phyloP scores from a whole-genome alignment of 2,113 vertebrate species.

The Cettia cetti region DNA sequence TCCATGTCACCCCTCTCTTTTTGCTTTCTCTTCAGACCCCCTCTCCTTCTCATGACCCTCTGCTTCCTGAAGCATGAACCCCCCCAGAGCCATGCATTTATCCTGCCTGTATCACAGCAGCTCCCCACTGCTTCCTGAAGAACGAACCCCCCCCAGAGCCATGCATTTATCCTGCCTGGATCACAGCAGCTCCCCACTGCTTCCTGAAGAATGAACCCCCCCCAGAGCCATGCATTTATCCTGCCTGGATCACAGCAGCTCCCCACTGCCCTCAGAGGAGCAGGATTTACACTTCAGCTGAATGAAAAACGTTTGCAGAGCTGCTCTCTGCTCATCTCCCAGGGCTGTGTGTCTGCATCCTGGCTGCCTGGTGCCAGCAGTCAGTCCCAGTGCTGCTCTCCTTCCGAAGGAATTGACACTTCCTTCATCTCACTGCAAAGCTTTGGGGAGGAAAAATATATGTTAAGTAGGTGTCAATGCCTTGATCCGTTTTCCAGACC shows the following conservation, averaged over 20 bases:
- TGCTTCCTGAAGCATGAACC: neutral
- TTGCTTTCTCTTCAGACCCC: neutral
- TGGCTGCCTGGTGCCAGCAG: neutral
- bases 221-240: neutral
- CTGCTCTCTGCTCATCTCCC: neutral
- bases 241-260: neutral
- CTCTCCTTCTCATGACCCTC: neutral
- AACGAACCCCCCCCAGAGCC: neutral
- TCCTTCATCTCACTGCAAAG: neutral
- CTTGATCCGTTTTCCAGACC: slow-evolving; percentile 9
- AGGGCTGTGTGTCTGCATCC: neutral
- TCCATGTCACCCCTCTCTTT: neutral
- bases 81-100: neutral
- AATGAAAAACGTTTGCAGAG: neutral
- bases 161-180: neutral
- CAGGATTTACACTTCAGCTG: neutral
- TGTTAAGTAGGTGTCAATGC: neutral
- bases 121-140: neutral
- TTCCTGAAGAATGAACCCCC: neutral
- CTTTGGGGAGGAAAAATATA: neutral
- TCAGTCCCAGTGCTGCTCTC: neutral
- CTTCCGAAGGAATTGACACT: neutral
- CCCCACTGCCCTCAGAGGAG: neutral
- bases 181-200: neutral
- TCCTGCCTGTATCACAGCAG: neutral